Base-by-base conservation (phyloP, 2,113 vertebrate genomes). In the Xenopus laevis region DNA sequence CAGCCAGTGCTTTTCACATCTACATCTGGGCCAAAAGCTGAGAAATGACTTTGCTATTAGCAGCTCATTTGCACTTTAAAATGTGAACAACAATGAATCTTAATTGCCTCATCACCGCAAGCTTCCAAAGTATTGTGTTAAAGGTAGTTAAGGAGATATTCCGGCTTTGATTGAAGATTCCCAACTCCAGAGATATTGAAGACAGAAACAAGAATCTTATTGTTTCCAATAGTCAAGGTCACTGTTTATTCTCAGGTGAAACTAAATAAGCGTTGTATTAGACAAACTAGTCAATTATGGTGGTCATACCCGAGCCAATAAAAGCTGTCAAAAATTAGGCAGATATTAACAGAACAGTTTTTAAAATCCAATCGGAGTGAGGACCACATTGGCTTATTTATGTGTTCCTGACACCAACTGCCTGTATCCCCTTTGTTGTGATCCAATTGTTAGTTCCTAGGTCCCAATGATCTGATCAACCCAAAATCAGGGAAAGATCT, bases 11-110 rank as follows among this genome's bases (percentile, higher is more conserved):
- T 64, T 53, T 78, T 62, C 65, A 46, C 20, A 55, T 11, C 59
- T 50, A 60, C 50, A 69, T 73, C 59, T 73, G 62, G 46, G 50
- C 77, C 63, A 23, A 71, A 63, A 68, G 58, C 58, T 47, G 61
- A 57, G 71, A 63, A 53, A 57, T 58, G 40, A 73, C 65, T 58
- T 6, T 21, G 68, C 30, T 47, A 13, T 71, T 74, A 78, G 67
- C 71, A 58, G 67, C 67, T 80, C 75, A 71, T 80, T 80, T 74
- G 53, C 79, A 78, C 71, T 80, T 80, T 74, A 78, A 78, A 80
- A 62, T 61, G 63, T 71, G 64, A 67, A 80, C 78, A 75, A 78
- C 79, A 80, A 80, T 80, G 77, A 80, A 71, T 71, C 75, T 80
- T 74, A 80, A 80, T 80, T 78, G 76, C 59, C 79, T 80, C 79